Evolutionary conservation across 1,140 invertebrate species (phyloP).

Genomic region (Papilio dardanus): DNA sequence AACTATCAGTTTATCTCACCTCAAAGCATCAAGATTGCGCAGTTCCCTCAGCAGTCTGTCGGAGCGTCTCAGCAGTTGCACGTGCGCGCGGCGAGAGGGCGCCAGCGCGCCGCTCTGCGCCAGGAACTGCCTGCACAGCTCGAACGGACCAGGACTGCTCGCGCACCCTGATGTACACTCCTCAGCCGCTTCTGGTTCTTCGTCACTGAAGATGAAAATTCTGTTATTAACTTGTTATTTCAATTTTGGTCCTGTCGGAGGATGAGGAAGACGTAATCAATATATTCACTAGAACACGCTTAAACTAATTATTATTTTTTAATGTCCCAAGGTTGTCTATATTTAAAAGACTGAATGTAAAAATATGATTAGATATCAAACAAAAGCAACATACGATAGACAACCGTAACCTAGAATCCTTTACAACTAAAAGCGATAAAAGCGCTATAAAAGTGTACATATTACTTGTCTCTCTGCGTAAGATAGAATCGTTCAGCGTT

Average conservation of each 20-base stretch:
- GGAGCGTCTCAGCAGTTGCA: conserved; percentile 94
- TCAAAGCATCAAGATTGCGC: conserved; percentile 95
- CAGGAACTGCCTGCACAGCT: conserved; percentile 93
- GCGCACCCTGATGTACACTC: conserved; percentile 19
- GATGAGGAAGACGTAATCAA: too few species aligned
- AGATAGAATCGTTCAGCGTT: conserved; percentile 90
- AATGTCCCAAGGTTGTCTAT: too few species aligned
- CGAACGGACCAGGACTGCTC: conserved; percentile 81
- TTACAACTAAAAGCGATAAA: too few species aligned
- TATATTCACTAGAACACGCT: too few species aligned
- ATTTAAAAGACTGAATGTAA: too few species aligned
- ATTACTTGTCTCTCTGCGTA: conserved; percentile 67
- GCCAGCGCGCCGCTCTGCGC: conserved; percentile 95
- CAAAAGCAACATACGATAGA: too few species aligned
- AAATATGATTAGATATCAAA: too few species aligned
- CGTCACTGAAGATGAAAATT: too few species aligned
- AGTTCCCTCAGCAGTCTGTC: conserved; percentile 95
- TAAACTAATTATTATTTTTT: too few species aligned
- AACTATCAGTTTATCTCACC: conserved; percentile 56
- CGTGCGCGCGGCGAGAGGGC: conserved; percentile 92
- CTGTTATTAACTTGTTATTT: too few species aligned
- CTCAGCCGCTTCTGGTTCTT: conserved; percentile 51
- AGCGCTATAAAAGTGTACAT: neutral
- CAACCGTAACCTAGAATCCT: too few species aligned
- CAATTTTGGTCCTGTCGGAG: too few species aligned